These are phyloP conservation scores for Hydrozoanthus tunicans DNA, from an alignment of 64 coral and sea anemone genomes.

Conservation along the genomic window DNA sequence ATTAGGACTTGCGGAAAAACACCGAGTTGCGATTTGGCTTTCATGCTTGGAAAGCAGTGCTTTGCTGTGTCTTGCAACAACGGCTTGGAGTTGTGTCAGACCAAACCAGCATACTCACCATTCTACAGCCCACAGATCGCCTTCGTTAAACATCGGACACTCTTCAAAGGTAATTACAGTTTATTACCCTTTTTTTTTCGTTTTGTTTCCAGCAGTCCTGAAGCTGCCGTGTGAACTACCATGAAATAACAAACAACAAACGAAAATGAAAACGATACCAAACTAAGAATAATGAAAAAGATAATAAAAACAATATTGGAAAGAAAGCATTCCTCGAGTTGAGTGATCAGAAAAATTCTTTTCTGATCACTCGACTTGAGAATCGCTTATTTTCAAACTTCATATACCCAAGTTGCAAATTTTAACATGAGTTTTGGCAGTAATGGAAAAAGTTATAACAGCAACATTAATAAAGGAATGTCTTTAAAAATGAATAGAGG, in stretches of 20 bases:
- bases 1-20: constrained; percentile 62
- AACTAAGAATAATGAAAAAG: too few relatives aligned
- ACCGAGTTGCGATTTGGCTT: constrained; percentile 76
- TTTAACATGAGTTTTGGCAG: too few relatives aligned
- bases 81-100: constrained; percentile 45
- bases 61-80: constrained; percentile 81
- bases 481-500: too few relatives aligned
- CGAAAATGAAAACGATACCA: too few relatives aligned
- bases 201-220: background rate
- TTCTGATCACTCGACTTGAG: too few relatives aligned
- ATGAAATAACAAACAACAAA: background rate
- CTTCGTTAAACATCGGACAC: constrained; percentile 69
- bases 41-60: constrained; percentile 91
- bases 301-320: too few relatives aligned
- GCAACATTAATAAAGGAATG: too few relatives aligned
- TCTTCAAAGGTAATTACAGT: constrained; percentile 47
- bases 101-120: constrained; percentile 83
- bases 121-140: constrained; percentile 89
- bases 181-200: background rate
- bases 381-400: too few relatives aligned
- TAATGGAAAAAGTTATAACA: too few relatives aligned
- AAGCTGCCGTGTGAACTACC: background rate
- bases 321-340: too few relatives aligned
- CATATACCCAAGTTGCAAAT: too few relatives aligned
- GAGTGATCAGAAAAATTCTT: too few relatives aligned